phyloP scores from a whole-genome alignment of 1,140 invertebrate genomes.

The Drosophila lacteicornis region DNA sequence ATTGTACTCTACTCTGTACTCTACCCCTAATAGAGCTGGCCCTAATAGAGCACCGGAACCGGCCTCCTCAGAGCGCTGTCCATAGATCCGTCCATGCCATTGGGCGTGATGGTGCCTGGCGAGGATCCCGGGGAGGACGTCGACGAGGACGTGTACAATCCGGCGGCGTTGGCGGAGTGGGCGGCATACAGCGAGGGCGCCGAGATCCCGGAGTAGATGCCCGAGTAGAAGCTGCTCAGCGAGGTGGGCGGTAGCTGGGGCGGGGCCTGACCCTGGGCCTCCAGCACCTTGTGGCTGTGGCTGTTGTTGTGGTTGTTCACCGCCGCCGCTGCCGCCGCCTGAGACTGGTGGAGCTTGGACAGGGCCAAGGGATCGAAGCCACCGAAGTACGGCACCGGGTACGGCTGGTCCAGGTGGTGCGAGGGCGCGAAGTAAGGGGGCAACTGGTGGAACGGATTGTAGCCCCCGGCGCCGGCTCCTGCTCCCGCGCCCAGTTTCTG shows the following conservation, averaged over 20 bases:
- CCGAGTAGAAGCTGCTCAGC: conserved; percentile 88
- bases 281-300: conserved; percentile 14
- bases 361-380: conserved; percentile 88
- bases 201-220: conserved; percentile 86
- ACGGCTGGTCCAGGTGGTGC: conserved; percentile 86
- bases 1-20: conserved; percentile 82
- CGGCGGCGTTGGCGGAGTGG: conserved; percentile 83
- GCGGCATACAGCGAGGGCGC: conserved; percentile 85
- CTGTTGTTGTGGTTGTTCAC: conserved; percentile 63
- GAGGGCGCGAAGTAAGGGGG: conserved; percentile 87
- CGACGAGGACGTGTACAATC: conserved; percentile 84
- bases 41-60: conserved; percentile 87
- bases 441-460: conserved; percentile 87
- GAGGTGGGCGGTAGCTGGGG: conserved; percentile 85
- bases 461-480: conserved; percentile 74
- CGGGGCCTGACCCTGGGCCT: conserved; percentile 76
- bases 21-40: conserved; percentile 20
- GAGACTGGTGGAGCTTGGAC: conserved; percentile 85
- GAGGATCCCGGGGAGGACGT: conserved; percentile 85
- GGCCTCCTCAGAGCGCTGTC: conserved; percentile 86
- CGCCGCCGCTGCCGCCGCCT: conserved; percentile 78
- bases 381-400: conserved; percentile 87
- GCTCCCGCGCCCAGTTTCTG: conserved; percentile 78
- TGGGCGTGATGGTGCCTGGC: conserved; percentile 80
- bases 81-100: conserved; percentile 75